A percentile compares a stretch with the other conserved stretches of the same genome.
Evolutionary conservation across 1,140 invertebrate genomes (phyloP).

Genomic region (Drosophila sulfurigaster): DNA sequence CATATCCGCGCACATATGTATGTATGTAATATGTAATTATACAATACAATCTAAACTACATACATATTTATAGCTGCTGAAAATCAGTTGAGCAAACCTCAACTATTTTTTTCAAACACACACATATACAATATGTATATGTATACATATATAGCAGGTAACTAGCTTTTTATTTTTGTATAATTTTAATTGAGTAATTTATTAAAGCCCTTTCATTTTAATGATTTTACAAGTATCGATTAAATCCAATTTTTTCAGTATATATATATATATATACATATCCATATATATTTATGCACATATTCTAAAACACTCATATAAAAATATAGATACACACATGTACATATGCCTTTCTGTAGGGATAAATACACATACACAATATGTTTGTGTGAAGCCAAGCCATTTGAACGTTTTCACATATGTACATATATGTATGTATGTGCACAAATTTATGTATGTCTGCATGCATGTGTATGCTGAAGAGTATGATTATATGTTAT

Average conservation of each 20-base stretch:
- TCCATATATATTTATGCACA: neutral
- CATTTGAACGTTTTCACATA: conserved; percentile 59
- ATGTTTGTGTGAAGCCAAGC: conserved; percentile 47
- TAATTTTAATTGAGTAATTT: conserved; percentile 13
- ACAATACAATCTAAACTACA: conserved; percentile 11
- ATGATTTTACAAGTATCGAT: conserved; percentile 20
- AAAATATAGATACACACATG: conserved; percentile 29
- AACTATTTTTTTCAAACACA: neutral
- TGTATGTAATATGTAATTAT: conserved; percentile 10
- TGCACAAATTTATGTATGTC: conserved; percentile 39
- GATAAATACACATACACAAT: conserved; percentile 6
- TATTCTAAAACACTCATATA: conserved; percentile 5
- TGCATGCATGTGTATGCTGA: conserved; percentile 21
- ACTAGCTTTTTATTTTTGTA: neutral
- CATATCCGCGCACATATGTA: conserved; percentile 15
- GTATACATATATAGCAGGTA: neutral
- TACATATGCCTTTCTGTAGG: conserved; percentile 1
- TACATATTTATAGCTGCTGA: conserved; percentile 4
- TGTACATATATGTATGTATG: conserved; percentile 13
- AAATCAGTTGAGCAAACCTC: neutral
- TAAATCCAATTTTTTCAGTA: conserved; percentile 9
- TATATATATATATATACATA: conserved; percentile 12
- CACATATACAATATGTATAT: neutral
- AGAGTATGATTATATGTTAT: conserved; percentile 9
- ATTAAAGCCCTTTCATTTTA: neutral